Evolutionary conservation across 1,140 invertebrate genomes (phyloP), one percentile per base, ranked within the genome.

Genomic region (Drosophila trapezifrons): DNA sequence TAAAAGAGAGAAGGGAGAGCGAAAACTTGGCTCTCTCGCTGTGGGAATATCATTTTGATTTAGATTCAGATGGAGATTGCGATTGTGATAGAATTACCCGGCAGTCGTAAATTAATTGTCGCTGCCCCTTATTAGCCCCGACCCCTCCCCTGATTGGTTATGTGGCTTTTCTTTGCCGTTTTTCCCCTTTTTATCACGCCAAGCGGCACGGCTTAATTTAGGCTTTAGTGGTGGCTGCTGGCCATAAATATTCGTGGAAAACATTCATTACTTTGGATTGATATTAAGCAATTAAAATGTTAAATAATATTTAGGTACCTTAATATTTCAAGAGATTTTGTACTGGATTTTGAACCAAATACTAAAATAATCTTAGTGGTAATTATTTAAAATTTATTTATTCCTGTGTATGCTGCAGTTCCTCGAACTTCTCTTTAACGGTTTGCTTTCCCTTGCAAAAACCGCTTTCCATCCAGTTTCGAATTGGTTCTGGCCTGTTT

Each of bases 41-140:
- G 64, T 42, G 47, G 52, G 32, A 55, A 59, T 64, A 35, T 52
- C 49, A 52, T 15, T 52, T 59, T 42, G 46, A 69, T 63, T 73
- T 70, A 5, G 29, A 35, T 35, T 52, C 29, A 13, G 49, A 52
- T 35, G 12, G 7, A 15, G 49, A 52, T 52, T 52, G 49, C 54
- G 75, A 63, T 76, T 56, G 54, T 58, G 40, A 72, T 72, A 58
- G 52, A 71, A 70, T 70, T 49, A 70, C 9, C 51, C 67, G 65
- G 13, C 13, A 49, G 47, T 71, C 65, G 67, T 71, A 71, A 70
- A 71, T 71, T 71, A 70, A 71, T 71, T 62, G 56, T 40, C 42
- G 45, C 47, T 42, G 45, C 56, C 49, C 64, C 29, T 5, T 1
- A 13, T 20, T n/a, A 52, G 17, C 49, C 49, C 47, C n/a, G 1